Base-by-base conservation (phyloP, 2,888 invertebrate species). In the Piscicola geometra region DNA sequence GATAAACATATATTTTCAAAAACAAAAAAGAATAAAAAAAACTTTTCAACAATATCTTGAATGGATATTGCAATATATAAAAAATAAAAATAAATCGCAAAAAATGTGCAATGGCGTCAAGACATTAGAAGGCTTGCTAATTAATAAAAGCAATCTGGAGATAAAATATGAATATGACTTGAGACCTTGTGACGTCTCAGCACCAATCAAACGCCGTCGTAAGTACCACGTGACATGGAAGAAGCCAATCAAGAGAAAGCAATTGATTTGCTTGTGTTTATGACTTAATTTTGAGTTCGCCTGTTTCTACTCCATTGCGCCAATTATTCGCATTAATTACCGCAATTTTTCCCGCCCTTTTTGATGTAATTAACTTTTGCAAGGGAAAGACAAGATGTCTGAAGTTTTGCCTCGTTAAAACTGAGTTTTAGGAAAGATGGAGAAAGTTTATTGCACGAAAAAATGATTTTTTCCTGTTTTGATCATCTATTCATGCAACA, bases 101-200 rank as follows among this genome's bases (percentile, higher is more conserved):
- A 56, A 5, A 56, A 56, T 56, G 60, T 15, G 12, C 9, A 47
- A 47, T 47, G 50, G 21, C 12, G 21, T 15, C 50, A 15, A 15
- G 50, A 15, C 9, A 47, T 47, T 47, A 21, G 50, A 21, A 47
- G 21, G 21, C 21, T 47, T 47, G 12, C 21, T 56, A 56, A 56
- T 56, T 56, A 56, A 56, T 56, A n/a, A 56, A 56, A 25, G 60
- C 60, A 56, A 56, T 56, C n/a, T n/a, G n/a, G n/a, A n/a, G 60
- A 56, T 56, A 56, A 56, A 56, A 56, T 56, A 56, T 56, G 21
- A 56, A 5, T 15, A 56, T 56, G 60, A 56, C 60, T 5, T 56
- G 3, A 15, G 60, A 56, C 5, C 60, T 56, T 56, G 60, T 15
- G 25, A 56, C 25, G 60, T 56, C 25, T 25, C 60, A 21, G 60